These are phyloP conservation scores for Artemia sp. DNA, from an alignment of 2,888 invertebrate genomes.

Conservation along the genomic window DNA sequence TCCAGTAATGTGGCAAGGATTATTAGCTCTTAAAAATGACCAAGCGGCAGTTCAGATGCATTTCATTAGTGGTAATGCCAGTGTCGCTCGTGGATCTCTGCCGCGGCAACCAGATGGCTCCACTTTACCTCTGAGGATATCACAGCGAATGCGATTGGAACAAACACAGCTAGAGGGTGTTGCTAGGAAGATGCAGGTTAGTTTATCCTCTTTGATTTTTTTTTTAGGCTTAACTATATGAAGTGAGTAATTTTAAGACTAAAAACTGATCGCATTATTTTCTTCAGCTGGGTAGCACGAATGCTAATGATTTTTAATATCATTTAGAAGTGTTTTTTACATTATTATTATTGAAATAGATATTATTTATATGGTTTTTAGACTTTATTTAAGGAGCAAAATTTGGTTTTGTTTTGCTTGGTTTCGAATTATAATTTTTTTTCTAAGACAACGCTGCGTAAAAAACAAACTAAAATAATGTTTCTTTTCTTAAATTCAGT, in stretches of 20 bases:
- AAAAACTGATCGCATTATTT: constrained; percentile 22
- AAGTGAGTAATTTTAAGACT: constrained; percentile 20
- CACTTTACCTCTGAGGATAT: constrained; percentile 72
- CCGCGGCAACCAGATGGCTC: constrained; percentile 67
- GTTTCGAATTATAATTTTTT: too few relatives aligned
- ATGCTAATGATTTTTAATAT: too few relatives aligned
- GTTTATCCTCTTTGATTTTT: constrained; percentile 26
- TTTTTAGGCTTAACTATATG: neutral
- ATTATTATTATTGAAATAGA: too few relatives aligned
- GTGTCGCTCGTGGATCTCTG: constrained; percentile 70
- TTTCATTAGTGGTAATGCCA: constrained; percentile 83
- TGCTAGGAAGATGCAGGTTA: constrained; percentile 82
- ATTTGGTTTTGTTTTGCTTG: too few relatives aligned
- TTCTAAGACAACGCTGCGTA: too few relatives aligned
- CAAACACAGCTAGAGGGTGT: constrained; percentile 89
- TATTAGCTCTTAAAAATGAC: constrained; percentile 86
- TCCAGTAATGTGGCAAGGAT: constrained; percentile 94
- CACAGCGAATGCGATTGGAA: constrained; percentile 93
- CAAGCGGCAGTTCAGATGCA: constrained; percentile 97
- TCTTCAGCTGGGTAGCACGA: neutral
- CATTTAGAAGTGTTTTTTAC: too few relatives aligned
- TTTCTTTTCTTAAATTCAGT: too few relatives aligned
- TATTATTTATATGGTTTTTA: too few relatives aligned
- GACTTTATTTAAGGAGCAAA: too few relatives aligned
- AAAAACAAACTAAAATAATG: too few relatives aligned